phyloP scores from a whole-genome alignment of 1,140 invertebrate genomes.

The Periplaneta americana region DNA sequence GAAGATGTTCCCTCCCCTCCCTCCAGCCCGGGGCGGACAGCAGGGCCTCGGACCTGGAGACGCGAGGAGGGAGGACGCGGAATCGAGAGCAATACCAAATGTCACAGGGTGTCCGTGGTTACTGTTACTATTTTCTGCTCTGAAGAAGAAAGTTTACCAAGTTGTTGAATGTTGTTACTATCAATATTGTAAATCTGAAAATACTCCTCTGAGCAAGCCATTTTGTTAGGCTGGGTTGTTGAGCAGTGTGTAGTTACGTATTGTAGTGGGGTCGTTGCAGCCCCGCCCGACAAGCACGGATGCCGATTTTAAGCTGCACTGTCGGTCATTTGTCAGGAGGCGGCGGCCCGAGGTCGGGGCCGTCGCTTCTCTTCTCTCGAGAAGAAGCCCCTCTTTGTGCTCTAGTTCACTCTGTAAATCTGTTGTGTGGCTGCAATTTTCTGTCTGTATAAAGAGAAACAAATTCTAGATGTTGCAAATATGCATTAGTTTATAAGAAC shows the following conservation, averaged over 20 bases:
- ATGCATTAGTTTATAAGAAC: slow-evolving; percentile 29
- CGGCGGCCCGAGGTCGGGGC: not conserved
- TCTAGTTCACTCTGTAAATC: slow-evolving; percentile 25
- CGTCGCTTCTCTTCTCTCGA: slow-evolving; percentile 13
- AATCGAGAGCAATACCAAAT: slow-evolving; percentile 8
- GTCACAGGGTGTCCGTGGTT: slow-evolving; percentile 14
- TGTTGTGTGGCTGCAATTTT: slow-evolving; percentile 28
- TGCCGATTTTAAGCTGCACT: not conserved
- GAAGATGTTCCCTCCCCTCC: not conserved
- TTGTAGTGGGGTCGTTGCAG: slow-evolving; percentile 12
- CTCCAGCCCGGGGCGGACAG: not conserved
- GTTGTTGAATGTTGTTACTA: slow-evolving; percentile 23
- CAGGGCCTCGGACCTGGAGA: not conserved
- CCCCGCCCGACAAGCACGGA: not conserved
- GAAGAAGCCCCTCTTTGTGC: slow-evolving; percentile 20
- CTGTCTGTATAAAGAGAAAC: slow-evolving; percentile 27
- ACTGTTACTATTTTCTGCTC: slow-evolving; percentile 17
- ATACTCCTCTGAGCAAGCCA: slow-evolving; percentile 18
- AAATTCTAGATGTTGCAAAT: slow-evolving; percentile 27
- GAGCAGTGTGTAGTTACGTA: slow-evolving; percentile 21
- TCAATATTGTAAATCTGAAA: slow-evolving; percentile 13
- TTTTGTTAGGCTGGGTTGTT: slow-evolving; percentile 25
- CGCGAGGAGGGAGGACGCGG: not conserved
- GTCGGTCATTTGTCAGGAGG: not conserved
- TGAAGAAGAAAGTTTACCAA: slow-evolving; percentile 13